phyloP scores from a whole-genome alignment of 2,888 invertebrate species.

The Rhyacophila evoluta region DNA sequence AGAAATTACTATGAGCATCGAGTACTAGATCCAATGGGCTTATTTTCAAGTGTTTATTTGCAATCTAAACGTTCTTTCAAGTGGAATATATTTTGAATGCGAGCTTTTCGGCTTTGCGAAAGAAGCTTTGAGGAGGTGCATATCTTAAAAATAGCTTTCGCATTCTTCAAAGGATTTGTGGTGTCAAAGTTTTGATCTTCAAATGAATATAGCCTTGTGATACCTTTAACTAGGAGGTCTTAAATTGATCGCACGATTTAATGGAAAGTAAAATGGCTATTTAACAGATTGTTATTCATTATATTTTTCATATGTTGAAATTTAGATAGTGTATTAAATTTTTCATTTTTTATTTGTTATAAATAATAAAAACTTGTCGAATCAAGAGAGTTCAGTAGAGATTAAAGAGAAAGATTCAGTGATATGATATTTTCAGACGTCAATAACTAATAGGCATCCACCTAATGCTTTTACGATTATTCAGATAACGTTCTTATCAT shows the following conservation, averaged over 20 bases:
- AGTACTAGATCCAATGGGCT: background rate
- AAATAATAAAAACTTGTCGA: too few relatives aligned
- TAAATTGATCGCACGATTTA: background rate
- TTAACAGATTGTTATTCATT: background rate
- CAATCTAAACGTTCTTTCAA: background rate
- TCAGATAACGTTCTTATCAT: too few relatives aligned
- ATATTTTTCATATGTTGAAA: too few relatives aligned
- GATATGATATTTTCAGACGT: too few relatives aligned
- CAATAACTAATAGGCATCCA: too few relatives aligned
- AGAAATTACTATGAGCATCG: too few relatives aligned
- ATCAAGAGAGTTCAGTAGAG: too few relatives aligned
- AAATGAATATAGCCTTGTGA: background rate
- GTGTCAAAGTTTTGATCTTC: background rate
- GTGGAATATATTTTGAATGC: background rate
- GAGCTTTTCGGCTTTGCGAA: slow-evolving; percentile 13
- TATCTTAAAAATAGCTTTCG: background rate
- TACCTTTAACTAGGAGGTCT: background rate
- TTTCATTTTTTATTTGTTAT: too few relatives aligned
- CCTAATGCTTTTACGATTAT: too few relatives aligned
- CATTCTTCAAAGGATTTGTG: background rate
- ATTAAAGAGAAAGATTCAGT: too few relatives aligned
- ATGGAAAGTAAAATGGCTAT: background rate
- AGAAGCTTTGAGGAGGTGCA: background rate
- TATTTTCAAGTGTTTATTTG: slow-evolving; percentile 10
- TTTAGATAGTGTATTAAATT: too few relatives aligned